phyloP scores from a whole-genome alignment of 2,888 invertebrate genomes.

The Parelbella ahira region DNA sequence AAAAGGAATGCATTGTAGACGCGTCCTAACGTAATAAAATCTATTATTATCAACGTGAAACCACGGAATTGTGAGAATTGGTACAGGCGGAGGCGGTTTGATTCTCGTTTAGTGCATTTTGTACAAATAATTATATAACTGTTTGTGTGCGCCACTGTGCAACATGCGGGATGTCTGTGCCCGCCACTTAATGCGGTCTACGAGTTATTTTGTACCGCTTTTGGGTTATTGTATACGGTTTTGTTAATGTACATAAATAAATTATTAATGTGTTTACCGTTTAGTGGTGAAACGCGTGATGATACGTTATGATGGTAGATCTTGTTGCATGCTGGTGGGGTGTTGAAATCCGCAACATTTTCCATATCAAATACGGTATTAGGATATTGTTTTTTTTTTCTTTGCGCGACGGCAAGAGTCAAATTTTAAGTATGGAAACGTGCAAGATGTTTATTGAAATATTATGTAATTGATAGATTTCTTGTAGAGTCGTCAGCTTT shows the following conservation, averaged over 20 bases:
- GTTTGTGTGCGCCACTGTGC: conserved; percentile 33
- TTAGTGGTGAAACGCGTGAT: too few relatives aligned
- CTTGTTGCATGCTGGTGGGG: too few relatives aligned
- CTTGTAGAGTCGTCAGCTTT: too few relatives aligned
- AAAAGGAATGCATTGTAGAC: too few relatives aligned
- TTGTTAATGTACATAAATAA: conserved; percentile 3
- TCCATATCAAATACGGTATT: too few relatives aligned
- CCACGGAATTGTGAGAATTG: conserved; percentile 49
- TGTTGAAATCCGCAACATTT: too few relatives aligned
- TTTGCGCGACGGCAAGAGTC: too few relatives aligned
- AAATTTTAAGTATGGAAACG: too few relatives aligned
- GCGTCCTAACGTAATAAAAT: conserved; percentile 46
- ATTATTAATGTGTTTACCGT: conserved; percentile 4
- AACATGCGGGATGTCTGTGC: conserved; percentile 72
- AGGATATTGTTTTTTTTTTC: too few relatives aligned
- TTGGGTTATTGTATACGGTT: conserved; percentile 17
- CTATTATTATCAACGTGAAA: conserved; percentile 39
- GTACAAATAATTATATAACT: conserved; percentile 45
- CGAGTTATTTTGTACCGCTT: conserved; percentile 9
- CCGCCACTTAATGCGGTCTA: conserved; percentile 30
- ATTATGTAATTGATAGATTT: too few relatives aligned
- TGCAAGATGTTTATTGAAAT: too few relatives aligned
- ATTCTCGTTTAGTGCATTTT: conserved; percentile 56
- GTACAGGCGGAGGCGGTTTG: conserved; percentile 53
- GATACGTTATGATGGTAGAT: conserved; percentile 6